These are phyloP conservation scores for Hyperopisus bebe DNA, from an alignment of 2,113 vertebrate genomes.

Conservation along the genomic window DNA sequence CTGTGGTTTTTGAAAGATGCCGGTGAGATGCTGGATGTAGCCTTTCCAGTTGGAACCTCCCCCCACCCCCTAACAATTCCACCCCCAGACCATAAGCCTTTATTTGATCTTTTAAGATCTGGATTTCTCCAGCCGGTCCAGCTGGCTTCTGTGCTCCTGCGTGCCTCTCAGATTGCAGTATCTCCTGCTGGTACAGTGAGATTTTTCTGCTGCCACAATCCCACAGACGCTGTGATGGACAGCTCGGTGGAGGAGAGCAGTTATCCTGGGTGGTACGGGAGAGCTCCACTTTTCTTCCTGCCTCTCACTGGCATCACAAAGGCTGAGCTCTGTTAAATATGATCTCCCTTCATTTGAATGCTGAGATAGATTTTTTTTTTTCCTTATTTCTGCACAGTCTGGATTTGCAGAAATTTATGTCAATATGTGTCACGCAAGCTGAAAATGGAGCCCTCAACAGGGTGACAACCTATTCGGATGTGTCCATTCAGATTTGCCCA, in stretches of 20 bases:
- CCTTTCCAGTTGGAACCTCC: background rate
- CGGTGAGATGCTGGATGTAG: background rate
- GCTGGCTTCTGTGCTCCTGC: background rate
- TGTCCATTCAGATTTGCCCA: constrained; percentile 3
- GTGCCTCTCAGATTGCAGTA: background rate
- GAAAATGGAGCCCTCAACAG: background rate
- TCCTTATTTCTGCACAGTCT: background rate
- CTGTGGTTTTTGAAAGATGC: background rate
- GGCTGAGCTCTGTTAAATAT: background rate
- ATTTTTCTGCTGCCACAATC: constrained; percentile 28
- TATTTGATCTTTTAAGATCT: background rate
- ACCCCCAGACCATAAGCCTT: background rate
- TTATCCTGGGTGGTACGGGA: constrained; percentile 4
- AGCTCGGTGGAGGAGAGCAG: constrained; percentile 34
- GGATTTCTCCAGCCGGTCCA: background rate
- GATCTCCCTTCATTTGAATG: constrained; percentile 6
- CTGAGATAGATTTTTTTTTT: background rate
- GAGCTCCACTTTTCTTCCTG: background rate
- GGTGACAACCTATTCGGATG: background rate
- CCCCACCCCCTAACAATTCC: background rate
- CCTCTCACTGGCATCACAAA: background rate
- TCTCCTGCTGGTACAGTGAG: background rate
- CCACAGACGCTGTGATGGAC: constrained; percentile 35
- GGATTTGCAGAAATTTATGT: background rate
- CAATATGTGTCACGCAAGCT: background rate